Percentiles rank a stretch among this genome's conserved stretches.
Conservation (phyloP, 1,140 invertebrate genomes). For the Holotrichia oblita region DNA sequence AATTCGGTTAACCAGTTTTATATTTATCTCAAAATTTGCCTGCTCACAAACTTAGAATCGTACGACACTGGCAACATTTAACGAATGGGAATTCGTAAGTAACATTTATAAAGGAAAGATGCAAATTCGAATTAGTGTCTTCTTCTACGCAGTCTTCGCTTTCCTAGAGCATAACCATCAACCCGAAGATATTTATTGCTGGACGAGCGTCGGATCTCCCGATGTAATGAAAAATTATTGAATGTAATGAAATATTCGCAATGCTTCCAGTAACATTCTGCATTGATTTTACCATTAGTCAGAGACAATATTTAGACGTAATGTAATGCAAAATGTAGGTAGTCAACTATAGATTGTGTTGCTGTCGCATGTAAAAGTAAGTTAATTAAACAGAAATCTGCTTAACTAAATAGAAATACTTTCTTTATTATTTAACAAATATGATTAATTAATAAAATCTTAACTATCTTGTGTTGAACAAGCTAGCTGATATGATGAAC, state of each 20-base stretch:
- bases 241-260: slow-evolving; percentile 4
- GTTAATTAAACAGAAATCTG: too few relatives aligned
- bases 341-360: too few relatives aligned
- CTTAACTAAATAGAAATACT: too few relatives aligned
- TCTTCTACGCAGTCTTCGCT: neutral
- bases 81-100: neutral
- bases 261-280: neutral
- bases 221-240: slow-evolving; percentile 16
- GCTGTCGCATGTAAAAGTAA: too few relatives aligned
- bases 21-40: too few relatives aligned
- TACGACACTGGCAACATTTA: neutral
- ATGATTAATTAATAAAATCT: too few relatives aligned
- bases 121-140: neutral
- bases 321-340: too few relatives aligned
- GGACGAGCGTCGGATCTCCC: neutral
- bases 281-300: slow-evolving; percentile 33
- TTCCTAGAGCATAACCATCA: neutral
- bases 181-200: neutral
- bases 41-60: too few relatives aligned
- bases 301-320: neutral
- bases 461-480: too few relatives aligned
- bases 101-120: slow-evolving; percentile 6
- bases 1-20: too few relatives aligned
- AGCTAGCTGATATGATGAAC: too few relatives aligned
- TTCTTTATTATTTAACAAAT: too few relatives aligned